Evolutionary conservation across 2,888 invertebrate genomes (phyloP), one percentile per base, ranked within the genome.

Genomic region (Agriotes lineatus): DNA sequence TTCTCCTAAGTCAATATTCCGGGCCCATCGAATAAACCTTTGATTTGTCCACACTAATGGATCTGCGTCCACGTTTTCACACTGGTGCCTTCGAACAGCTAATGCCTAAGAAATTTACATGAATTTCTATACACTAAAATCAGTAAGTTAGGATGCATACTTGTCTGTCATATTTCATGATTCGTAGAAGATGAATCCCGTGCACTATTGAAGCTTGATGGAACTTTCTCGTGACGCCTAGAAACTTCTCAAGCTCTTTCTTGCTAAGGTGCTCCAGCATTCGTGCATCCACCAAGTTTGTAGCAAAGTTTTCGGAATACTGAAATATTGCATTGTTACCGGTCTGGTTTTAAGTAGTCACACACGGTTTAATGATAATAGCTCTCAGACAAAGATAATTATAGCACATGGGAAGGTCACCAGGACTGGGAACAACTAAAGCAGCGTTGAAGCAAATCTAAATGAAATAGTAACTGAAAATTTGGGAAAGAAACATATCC

Each of bases 31-130:
- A 79, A 96, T 93, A 83, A 97, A 95, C 80, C 96, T 90, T 82
- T 95, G 94, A 86, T 96, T 97, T 77, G 96, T 96, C 97, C 97
- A 97, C 59, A 97, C 96, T 76, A 97, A 88, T 56, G 96, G 96
- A 86, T 97, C 97, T 3, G 93, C 92, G 82, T 96, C 94, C 67
- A 93, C 90, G 76, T 91, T 92, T 82, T 96, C 96, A 82, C 95
- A 94, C 82, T 95, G 94, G 81, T 94, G 91, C 76, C 96, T 89
- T 75, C 96, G 87, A 77, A 96, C 93, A 37, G 94, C 93, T 75
- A 97, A 85, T 52, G 95, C 93, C 94, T 95, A 77, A 62, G 52
- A 52, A 12, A 7, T 16, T 14, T 20, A 45, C 7, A 3, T 25
- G 30, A 5, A 10, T 33, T 2, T 10, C 9, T 33, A 33, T 10